phyloP scores from a whole-genome alignment of 1,140 invertebrate species.

The Meloidogyne exigua region DNA sequence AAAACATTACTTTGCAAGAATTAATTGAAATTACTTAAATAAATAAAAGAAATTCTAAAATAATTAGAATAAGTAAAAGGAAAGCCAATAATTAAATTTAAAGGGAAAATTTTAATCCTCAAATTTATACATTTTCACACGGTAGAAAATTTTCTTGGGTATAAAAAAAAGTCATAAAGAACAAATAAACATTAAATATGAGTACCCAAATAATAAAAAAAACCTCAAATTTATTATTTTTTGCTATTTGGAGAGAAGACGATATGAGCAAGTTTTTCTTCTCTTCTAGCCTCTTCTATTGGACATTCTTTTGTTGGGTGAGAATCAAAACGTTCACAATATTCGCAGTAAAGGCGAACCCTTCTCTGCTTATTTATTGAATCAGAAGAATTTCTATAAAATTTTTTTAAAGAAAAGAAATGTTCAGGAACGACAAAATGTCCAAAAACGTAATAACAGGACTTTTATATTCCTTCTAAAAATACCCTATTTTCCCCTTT shows the following conservation, averaged over 20 bases:
- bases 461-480: too few relatives aligned
- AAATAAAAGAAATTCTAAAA: too few relatives aligned
- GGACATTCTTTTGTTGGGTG: conserved; percentile 97
- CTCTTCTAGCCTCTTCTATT: conserved; percentile 65
- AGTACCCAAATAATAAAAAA: too few relatives aligned
- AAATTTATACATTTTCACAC: too few relatives aligned
- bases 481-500: too few relatives aligned
- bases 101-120: too few relatives aligned
- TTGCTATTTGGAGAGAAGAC: conserved; percentile 15
- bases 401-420: background rate
- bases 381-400: background rate
- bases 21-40: too few relatives aligned
- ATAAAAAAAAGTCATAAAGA: too few relatives aligned
- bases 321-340: conserved; percentile 90
- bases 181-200: too few relatives aligned
- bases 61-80: too few relatives aligned
- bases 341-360: conserved; percentile 87
- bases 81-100: too few relatives aligned
- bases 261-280: conserved; percentile 21
- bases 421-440: background rate
- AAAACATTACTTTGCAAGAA: background rate
- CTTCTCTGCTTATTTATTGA: conserved; percentile 3
- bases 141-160: too few relatives aligned
- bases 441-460: background rate
- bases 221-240: background rate